phyloP scores from a whole-genome alignment of 35 echinoderm and acorn worm genomes.

The Heliocidaris erythrogramma region DNA sequence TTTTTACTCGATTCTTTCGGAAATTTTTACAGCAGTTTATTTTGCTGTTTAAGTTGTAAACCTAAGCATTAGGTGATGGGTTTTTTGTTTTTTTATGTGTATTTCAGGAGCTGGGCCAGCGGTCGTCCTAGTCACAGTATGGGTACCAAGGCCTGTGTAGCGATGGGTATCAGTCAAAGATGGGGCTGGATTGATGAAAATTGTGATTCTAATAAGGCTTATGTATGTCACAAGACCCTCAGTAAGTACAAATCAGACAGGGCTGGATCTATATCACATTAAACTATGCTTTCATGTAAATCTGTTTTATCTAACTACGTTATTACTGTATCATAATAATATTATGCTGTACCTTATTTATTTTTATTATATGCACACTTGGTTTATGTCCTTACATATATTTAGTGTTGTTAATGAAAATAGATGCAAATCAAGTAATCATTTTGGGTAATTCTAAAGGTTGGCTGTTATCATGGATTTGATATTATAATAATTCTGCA shows the following conservation, averaged over 20 bases:
- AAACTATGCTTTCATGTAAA: not conserved
- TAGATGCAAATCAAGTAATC: too few relatives aligned
- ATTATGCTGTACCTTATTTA: too few relatives aligned
- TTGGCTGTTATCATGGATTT: too few relatives aligned
- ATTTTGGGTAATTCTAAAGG: too few relatives aligned
- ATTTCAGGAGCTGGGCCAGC: not conserved
- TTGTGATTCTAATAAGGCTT: not conserved
- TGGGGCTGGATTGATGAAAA: not conserved
- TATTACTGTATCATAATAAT: too few relatives aligned
- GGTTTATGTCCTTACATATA: too few relatives aligned
- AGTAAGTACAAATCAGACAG: not conserved
- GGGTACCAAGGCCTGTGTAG: conserved; percentile 5
- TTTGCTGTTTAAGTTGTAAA: too few relatives aligned
- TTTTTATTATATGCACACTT: too few relatives aligned
- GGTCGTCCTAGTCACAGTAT: conserved; percentile 15
- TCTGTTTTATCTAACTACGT: too few relatives aligned
- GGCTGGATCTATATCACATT: not conserved
- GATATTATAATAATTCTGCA: too few relatives aligned
- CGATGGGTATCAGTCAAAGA: not conserved
- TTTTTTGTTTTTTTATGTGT: not conserved
- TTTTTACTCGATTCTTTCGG: not conserved
- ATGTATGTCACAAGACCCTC: not conserved
- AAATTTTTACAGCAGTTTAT: not conserved
- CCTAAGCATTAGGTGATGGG: not conserved
- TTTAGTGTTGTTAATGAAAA: too few relatives aligned